phyloP scores from a whole-genome alignment of 2,113 vertebrate genomes.

The Larimichthys crocea region DNA sequence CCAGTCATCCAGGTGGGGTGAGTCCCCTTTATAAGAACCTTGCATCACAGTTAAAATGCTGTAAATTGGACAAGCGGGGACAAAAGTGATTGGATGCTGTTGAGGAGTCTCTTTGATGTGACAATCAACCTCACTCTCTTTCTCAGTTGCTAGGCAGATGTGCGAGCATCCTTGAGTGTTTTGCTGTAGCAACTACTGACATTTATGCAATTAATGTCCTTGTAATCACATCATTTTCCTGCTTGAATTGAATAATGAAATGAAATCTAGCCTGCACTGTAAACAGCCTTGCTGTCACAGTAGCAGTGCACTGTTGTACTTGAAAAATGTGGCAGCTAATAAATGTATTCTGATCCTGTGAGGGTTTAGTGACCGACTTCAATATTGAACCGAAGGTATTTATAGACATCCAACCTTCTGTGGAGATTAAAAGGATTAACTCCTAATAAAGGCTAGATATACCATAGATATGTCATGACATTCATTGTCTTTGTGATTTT shows the following conservation, averaged over 20 bases:
- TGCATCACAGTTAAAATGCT: conserved; percentile 34
- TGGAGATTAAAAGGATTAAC: conserved; percentile 48
- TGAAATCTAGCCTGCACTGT: neutral
- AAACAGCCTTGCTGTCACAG: neutral
- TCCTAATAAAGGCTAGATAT: conserved; percentile 36
- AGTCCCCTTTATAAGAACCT: neutral
- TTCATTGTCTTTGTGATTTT: conserved; percentile 23
- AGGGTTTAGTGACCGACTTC: conserved; percentile 28
- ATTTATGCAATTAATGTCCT: conserved; percentile 17
- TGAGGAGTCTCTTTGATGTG: conserved; percentile 12
- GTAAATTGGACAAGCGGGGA: conserved; percentile 32
- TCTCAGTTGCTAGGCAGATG: conserved; percentile 51
- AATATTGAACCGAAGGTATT: conserved; percentile 53
- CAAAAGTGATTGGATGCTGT: conserved; percentile 35
- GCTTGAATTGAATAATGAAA: neutral
- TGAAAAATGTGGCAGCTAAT: conserved; percentile 24
- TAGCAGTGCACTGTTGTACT: neutral
- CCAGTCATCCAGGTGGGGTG: conserved; percentile 28
- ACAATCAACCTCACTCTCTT: neutral
- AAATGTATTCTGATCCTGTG: conserved; percentile 34
- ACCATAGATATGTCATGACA: conserved; percentile 5
- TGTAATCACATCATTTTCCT: neutral
- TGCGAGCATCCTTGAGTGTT: conserved; percentile 5
- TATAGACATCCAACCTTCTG: conserved; percentile 42
- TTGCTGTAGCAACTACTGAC: conserved; percentile 2